Base-by-base conservation (phyloP, 2,888 invertebrate genomes). In the Gymnoscelis rufifasciata region DNA sequence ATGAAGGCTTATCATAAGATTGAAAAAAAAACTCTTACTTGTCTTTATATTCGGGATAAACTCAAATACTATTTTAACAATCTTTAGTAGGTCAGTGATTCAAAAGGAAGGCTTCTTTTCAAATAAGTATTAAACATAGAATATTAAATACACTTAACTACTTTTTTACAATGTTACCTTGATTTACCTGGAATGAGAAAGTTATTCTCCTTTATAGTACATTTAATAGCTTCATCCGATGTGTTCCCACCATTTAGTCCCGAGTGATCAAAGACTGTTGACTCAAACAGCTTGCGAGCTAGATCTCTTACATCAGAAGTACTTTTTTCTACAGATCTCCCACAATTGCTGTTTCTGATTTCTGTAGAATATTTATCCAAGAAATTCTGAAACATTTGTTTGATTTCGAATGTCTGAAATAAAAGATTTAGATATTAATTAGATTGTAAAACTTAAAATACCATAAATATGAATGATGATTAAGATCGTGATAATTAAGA, bases 141-240 rank as follows among this genome's bases (percentile, higher is more conserved):
- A n/a, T n/a, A n/a, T n/a, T n/a, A n/a, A n/a, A n/a, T 19, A 19
- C 19, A 19, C 19, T 19, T 5, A 19, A 19, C 19, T 19, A 3
- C 7, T 6, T 26, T 3, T 26, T n/a, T 1, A 13, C 8, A 28
- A 37, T 47, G n/a, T 53, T 93, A 95, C 75, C 78, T 83, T 54
- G 91, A 91, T 33, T 90, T 83, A 44, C 88, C 73, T 13, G 95
- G 96, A 62, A 95, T 90, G 12, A 95, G 68, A 76, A 90, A 94
- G 43, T 71, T 65, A 10, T 88, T 74, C 13, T 76, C 64, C 27
- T 83, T 71, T 4, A 92, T 66, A 46, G 63, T 66, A 56, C 89
- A 89, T 60, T 88, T 76, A 13, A 92, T 70, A 38, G 92, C 74
- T 27, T 63, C 58, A 3, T 88, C 71, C 4, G 82, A 84, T 38